A percentile compares a stretch with the other conserved stretches of the same genome.
Evolutionary conservation across 2,113 vertebrate species (phyloP).

Genomic region (Hydrochoerus hydrochaeris): DNA sequence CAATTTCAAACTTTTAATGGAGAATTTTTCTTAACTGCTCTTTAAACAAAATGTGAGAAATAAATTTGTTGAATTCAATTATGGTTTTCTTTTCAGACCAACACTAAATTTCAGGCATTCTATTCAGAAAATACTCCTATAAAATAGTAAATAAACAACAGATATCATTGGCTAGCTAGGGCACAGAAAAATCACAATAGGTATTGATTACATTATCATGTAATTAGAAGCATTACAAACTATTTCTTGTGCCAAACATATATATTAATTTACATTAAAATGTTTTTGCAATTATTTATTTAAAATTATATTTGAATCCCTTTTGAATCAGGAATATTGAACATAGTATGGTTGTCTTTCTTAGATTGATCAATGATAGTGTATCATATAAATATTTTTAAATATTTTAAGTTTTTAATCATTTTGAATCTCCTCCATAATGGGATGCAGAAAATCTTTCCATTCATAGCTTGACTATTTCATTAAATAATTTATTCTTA

Average conservation of each 20-base stretch:
- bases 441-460: too few relatives aligned
- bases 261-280: not conserved
- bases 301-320: not conserved
- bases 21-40: not conserved
- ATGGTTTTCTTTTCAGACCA: not conserved
- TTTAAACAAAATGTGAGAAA: slow-evolving; percentile 4
- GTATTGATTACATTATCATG: not conserved
- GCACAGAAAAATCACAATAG: not conserved
- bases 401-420: not conserved
- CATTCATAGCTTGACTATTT: too few relatives aligned
- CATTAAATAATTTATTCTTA: too few relatives aligned
- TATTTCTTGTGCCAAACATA: not conserved
- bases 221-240: not conserved
- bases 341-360: not conserved
- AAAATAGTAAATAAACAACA: not conserved
- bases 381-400: not conserved
- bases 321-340: not conserved
- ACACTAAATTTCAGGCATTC: not conserved
- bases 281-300: not conserved
- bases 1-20: not conserved
- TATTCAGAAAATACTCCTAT: not conserved
- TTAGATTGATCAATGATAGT: not conserved
- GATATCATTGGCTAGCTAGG: not conserved
- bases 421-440: too few relatives aligned
- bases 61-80: not conserved